Evolutionary conservation across 2,113 vertebrate genomes (phyloP).

Genomic region (Sardina pilchardus): DNA sequence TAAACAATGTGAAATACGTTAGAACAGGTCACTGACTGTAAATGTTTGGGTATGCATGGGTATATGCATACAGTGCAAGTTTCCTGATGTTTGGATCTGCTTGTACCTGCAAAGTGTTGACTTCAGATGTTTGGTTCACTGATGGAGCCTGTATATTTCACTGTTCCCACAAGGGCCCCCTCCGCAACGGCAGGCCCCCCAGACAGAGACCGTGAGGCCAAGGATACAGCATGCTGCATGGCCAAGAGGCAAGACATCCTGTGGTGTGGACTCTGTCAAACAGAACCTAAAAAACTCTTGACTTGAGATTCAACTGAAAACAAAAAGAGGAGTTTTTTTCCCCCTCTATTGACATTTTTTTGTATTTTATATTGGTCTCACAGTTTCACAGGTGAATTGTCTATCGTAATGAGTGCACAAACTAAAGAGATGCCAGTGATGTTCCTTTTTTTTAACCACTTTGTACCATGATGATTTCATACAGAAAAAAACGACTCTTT

Average conservation of each 20-base stretch:
- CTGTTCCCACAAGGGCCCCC: constrained; percentile 32
- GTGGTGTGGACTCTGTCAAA: not conserved
- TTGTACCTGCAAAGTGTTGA: not conserved
- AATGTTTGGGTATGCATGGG: not conserved
- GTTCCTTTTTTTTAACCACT: not conserved
- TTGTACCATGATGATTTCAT: not conserved
- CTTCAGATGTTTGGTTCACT: not conserved
- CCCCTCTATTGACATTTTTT: not conserved
- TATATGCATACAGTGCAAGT: not conserved
- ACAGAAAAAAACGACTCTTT: not conserved
- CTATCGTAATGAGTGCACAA: not conserved
- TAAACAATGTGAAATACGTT: not conserved
- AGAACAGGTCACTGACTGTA: not conserved
- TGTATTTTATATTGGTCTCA: not conserved
- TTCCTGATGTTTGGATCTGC: not conserved
- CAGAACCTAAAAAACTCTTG: not conserved
- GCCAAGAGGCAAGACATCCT: not conserved
- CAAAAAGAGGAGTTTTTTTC: not conserved
- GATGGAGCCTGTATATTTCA: not conserved
- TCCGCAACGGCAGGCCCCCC: constrained; percentile 26
- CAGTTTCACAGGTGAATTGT: not conserved
- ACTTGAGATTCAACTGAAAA: not conserved
- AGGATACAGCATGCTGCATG: constrained; percentile 1
- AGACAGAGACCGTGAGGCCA: constrained; percentile 36
- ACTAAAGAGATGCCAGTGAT: not conserved